These are phyloP conservation scores for Misgurnus mizolepis DNA, from an alignment of 2,113 vertebrate species.

Conservation along the genomic window DNA sequence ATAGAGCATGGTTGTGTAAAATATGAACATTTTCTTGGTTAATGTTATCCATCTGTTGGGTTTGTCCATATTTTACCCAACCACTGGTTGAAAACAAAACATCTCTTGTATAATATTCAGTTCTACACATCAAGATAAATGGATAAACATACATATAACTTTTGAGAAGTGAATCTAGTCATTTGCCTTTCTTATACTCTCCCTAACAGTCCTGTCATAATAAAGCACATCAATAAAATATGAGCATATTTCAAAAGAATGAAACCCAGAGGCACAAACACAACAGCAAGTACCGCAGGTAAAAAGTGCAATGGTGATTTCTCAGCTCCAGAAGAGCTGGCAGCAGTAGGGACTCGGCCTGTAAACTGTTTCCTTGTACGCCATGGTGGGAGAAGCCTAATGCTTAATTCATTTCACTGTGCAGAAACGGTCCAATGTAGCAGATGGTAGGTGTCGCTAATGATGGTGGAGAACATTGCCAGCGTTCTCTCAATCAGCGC, in stretches of 20 bases:
- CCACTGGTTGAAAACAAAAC: not conserved
- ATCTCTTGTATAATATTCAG: not conserved
- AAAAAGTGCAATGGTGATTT: not conserved
- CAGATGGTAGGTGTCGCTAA: constrained; percentile 30
- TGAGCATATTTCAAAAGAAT: not conserved
- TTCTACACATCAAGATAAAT: not conserved
- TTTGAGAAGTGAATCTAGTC: too few species aligned
- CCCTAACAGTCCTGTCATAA: not conserved
- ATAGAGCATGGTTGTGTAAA: too few species aligned
- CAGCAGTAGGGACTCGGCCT: not conserved
- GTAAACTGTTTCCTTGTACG: not conserved
- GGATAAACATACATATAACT: too few species aligned
- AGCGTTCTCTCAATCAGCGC: not conserved
- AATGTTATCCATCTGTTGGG: too few species aligned
- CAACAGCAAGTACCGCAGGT: not conserved
- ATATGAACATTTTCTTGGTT: too few species aligned
- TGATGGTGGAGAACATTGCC: not conserved
- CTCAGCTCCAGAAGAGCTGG: not conserved
- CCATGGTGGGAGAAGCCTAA: constrained; percentile 6
- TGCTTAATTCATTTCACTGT: constrained; percentile 18
- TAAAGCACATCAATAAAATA: not conserved
- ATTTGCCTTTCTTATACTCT: too few species aligned
- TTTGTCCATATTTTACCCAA: too few species aligned
- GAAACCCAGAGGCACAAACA: not conserved
- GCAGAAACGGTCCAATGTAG: constrained; percentile 23